These are phyloP conservation scores for Champsocephalus gunnari DNA, from an alignment of 2,797 vertebrate species.

Conservation along the genomic window DNA sequence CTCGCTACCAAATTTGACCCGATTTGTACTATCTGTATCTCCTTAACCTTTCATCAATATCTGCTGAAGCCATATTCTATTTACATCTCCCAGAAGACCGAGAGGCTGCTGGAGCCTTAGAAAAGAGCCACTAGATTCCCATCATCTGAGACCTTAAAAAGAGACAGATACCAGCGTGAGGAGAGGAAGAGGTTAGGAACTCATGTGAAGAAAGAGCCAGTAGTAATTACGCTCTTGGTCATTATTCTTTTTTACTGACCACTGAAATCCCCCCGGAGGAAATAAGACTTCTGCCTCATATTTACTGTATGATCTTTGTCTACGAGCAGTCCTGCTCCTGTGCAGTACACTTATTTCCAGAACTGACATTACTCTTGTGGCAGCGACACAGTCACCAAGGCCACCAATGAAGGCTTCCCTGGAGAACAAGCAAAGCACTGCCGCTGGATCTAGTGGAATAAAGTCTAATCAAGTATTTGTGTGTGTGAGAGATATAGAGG, in stretches of 20 bases:
- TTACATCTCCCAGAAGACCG: slow-evolving; percentile 29
- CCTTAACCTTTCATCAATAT: slow-evolving; percentile 22
- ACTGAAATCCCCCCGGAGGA: slow-evolving; percentile 47
- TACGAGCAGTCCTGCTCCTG: slow-evolving; percentile 42
- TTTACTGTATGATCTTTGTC: slow-evolving; percentile 66
- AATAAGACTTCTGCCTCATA: slow-evolving; percentile 58
- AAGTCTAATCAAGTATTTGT: slow-evolving; percentile 43
- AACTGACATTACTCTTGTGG: slow-evolving; percentile 61
- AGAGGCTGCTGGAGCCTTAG: slow-evolving; percentile 31
- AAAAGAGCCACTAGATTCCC: slow-evolving; percentile 41
- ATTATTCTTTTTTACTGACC: slow-evolving; percentile 70
- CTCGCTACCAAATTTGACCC: slow-evolving; percentile 12
- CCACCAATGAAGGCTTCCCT: slow-evolving; percentile 53
- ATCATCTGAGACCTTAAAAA: slow-evolving; percentile 40
- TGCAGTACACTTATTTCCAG: slow-evolving; percentile 37
- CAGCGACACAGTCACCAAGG: slow-evolving; percentile 40
- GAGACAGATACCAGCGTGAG: slow-evolving; percentile 32
- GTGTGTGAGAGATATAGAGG: slow-evolving; percentile 21
- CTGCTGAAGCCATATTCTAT: slow-evolving; percentile 33
- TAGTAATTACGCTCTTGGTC: slow-evolving; percentile 63
- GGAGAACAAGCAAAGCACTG: slow-evolving; percentile 40
- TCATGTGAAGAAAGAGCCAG: slow-evolving; percentile 65
- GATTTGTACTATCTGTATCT: slow-evolving; percentile 13
- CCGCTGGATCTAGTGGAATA: slow-evolving; percentile 27
- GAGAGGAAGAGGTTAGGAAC: slow-evolving; percentile 45